phyloP scores from a whole-genome alignment of 1,140 invertebrate genomes.

The Schlechtendalia chinensis region DNA sequence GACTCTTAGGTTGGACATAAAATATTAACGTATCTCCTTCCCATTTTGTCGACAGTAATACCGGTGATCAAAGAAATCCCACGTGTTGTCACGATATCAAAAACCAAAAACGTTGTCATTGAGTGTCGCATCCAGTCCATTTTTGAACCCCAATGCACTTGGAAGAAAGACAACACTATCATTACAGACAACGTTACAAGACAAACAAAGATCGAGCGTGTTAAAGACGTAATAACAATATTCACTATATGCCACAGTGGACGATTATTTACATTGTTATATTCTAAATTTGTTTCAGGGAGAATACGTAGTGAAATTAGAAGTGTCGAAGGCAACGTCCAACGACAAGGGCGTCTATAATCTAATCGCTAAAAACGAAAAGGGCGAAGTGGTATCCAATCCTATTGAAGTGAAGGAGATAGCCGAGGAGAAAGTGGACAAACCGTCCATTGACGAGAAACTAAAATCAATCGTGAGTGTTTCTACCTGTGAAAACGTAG shows the following conservation, averaged over 20 bases:
- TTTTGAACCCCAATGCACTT: constrained; percentile 82
- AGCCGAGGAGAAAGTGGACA: constrained; percentile 61
- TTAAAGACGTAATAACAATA: constrained; percentile 66
- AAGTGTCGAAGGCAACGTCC: constrained; percentile 76
- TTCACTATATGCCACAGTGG: too few relatives aligned
- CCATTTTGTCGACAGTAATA: constrained; percentile 67
- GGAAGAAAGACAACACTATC: constrained; percentile 80
- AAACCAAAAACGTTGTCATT: constrained; percentile 85
- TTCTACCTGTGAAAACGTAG: constrained; percentile 4
- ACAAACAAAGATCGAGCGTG: constrained; percentile 71
- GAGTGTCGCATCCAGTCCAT: constrained; percentile 86
- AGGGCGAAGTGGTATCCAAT: constrained; percentile 88
- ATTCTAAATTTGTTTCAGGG: constrained; percentile 61
- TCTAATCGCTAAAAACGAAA: constrained; percentile 87
- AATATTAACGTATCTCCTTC: not conserved
- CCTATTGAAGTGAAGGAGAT: constrained; percentile 81
- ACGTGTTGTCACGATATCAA: constrained; percentile 83
- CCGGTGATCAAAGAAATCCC: constrained; percentile 91
- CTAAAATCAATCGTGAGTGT: constrained; percentile 70
- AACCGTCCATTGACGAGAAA: constrained; percentile 71
- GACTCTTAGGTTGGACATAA: not conserved
- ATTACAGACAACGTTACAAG: constrained; percentile 75
- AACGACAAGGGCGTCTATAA: constrained; percentile 86
- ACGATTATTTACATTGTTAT: too few relatives aligned
- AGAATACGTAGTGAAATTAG: constrained; percentile 82